Evolutionary conservation across 2,797 vertebrate species (phyloP), one percentile per base, ranked within the genome.

Genomic region (Myripristis jacobus): DNA sequence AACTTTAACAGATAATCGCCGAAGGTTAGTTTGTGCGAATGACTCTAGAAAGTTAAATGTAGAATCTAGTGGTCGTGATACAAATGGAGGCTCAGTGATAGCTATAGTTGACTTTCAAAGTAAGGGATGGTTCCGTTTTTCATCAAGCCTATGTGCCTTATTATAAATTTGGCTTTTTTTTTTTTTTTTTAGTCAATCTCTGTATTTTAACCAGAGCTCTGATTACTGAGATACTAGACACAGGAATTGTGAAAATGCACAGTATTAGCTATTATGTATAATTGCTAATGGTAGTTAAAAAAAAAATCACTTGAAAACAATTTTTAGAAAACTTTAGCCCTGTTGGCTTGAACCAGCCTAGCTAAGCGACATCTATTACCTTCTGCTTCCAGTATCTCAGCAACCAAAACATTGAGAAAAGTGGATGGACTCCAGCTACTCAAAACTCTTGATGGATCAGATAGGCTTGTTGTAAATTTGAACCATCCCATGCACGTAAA

Each of bases 51-150:
- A 38, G 50, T 64, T 56, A 24, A 72, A 69, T 47, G 57, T 68
- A 8, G 38, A 25, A 13, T 51, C 21, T 15, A 27, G 67, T 4
- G 18, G 27, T 47, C 5, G 15, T 47, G 65, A 56, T 62, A 64
- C 53, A 63, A 54, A 66, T 52, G 50, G 76, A 73, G 71, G 83
- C 83, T 83, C 58, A 70, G 70, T 63, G 13, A 47, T 51, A 38
- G 70, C 70, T 69, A 18, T 56, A 66, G 21, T 48, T 56, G 48
- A 61, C 69, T 47, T 19, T 77, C n/a, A 67, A 24, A 54, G 47
- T 85, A 82, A 89, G 87, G 81, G 81, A 64, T 74, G 70, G 43
- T 62, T 86, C 51, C 19, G 56, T 43, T 63, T 65, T 80, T 54
- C 7, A 50, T 53, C 18, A 61, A 55, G 50, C 38, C 50, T 57